Percentiles rank a stretch among this genome's conserved stretches.
Evolutionary conservation across 2,113 vertebrate genomes (phyloP).

Genomic region (Girardinichthys multiradiatus): DNA sequence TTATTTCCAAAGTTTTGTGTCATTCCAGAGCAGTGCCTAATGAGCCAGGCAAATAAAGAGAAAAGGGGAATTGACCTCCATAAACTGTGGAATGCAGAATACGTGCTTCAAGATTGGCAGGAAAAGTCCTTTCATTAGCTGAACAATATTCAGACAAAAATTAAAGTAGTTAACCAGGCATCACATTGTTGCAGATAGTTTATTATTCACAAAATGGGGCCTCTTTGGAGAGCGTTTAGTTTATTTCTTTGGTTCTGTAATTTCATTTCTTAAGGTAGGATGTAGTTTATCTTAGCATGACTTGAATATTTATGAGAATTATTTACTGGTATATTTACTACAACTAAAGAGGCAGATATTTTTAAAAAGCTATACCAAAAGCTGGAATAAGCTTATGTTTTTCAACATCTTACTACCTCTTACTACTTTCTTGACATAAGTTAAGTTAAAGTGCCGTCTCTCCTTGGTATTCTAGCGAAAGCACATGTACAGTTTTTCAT

Average conservation of each 20-base stretch:
- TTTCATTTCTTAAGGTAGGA: constrained; percentile 21
- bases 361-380: not conserved
- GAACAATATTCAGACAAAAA: constrained; percentile 41
- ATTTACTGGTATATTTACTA: constrained; percentile 20
- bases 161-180: constrained; percentile 19
- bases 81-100: constrained; percentile 63
- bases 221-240: constrained; percentile 12
- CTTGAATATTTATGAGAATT: constrained; percentile 47
- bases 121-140: constrained; percentile 52
- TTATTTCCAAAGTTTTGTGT: constrained; percentile 35
- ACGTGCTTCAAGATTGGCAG: constrained; percentile 29
- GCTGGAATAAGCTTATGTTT: not conserved
- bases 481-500: not conserved
- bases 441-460: not conserved
- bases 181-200: constrained; percentile 22
- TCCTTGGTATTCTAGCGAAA: not conserved
- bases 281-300: constrained; percentile 28
- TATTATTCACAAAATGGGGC: constrained; percentile 24
- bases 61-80: constrained; percentile 47
- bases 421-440: not conserved
- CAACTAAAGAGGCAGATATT: not conserved
- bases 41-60: constrained; percentile 24
- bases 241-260: constrained; percentile 57
- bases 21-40: constrained; percentile 26
- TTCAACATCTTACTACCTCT: not conserved